Evolutionary conservation across 2,113 vertebrate genomes (phyloP).

Genomic region (Myxocyprinus asiaticus): DNA sequence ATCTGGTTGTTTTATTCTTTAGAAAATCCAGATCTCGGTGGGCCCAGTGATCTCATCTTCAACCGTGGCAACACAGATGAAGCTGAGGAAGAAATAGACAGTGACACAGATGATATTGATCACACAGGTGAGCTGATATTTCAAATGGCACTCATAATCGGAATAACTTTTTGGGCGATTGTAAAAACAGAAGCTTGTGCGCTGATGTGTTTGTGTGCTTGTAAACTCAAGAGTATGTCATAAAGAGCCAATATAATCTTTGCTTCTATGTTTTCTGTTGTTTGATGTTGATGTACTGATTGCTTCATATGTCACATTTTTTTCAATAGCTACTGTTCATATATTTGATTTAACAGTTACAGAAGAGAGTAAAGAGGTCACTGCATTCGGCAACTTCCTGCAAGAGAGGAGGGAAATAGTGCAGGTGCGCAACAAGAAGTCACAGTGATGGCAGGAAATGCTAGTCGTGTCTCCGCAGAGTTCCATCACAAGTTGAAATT

Average conservation of each 20-base stretch:
- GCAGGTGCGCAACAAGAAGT: constrained; percentile 73
- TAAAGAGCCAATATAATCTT: no score
- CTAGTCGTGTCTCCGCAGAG: background rate
- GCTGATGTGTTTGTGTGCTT: no score
- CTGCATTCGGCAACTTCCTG: constrained; percentile 88
- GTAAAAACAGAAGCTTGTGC: no score
- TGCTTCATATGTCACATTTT: no score
- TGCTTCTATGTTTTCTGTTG: no score
- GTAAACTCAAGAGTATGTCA: no score
- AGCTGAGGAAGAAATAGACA: constrained; percentile 80
- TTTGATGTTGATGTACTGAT: background rate
- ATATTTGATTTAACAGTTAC: constrained; percentile 70
- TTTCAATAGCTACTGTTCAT: no score
- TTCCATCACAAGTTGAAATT: constrained; percentile 10
- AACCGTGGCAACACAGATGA: constrained; percentile 81
- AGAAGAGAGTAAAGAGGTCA: constrained; percentile 85
- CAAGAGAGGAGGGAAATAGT: constrained; percentile 77
- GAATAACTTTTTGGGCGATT: no score
- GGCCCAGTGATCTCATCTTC: constrained; percentile 89
- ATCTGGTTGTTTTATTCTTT: background rate
- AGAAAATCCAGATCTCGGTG: constrained; percentile 62
- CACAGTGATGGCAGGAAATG: constrained; percentile 27
- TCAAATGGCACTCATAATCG: background rate
- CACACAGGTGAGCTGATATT: constrained; percentile 78
- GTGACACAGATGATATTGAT: constrained; percentile 91